Evolutionary conservation across 92 coral and sea anemone species (phyloP).

Genomic region (Blastomussa wellsi): DNA sequence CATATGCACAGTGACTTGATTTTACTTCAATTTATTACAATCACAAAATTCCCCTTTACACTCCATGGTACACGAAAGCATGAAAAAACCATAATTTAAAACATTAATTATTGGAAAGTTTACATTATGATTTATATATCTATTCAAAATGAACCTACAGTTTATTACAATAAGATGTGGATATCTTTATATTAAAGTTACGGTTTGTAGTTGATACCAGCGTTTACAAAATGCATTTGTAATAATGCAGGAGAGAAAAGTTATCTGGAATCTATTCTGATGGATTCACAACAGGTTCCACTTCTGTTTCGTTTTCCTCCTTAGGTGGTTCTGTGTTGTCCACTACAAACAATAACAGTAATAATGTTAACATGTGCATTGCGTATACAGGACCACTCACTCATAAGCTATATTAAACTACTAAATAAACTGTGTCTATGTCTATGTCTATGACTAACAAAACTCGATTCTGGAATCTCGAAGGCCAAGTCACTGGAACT

Average conservation of each 20-base stretch:
- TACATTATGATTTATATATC: background rate
- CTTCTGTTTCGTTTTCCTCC: background rate
- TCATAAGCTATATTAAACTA: too few relatives aligned
- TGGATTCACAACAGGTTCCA: background rate
- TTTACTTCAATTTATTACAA: background rate
- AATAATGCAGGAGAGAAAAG: background rate
- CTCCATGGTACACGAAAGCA: background rate
- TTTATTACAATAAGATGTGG: too few relatives aligned
- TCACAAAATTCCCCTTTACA: background rate
- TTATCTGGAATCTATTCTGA: background rate
- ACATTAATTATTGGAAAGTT: background rate
- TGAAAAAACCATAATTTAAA: too few relatives aligned
- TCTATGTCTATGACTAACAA: too few relatives aligned
- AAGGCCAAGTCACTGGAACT: too few relatives aligned
- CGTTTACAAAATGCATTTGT: background rate
- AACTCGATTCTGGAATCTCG: too few relatives aligned
- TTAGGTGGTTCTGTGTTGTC: conserved; percentile 38
- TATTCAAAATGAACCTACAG: background rate
- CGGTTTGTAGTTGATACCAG: background rate
- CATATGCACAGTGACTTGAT: too few relatives aligned
- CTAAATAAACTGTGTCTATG: too few relatives aligned
- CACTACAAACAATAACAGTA: conserved; percentile 22
- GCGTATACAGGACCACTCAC: too few relatives aligned
- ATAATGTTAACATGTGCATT: background rate
- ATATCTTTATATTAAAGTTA: background rate